Evolutionary conservation across 2,888 invertebrate genomes (phyloP).

Genomic region (Psylliodes chrysocephalus): DNA sequence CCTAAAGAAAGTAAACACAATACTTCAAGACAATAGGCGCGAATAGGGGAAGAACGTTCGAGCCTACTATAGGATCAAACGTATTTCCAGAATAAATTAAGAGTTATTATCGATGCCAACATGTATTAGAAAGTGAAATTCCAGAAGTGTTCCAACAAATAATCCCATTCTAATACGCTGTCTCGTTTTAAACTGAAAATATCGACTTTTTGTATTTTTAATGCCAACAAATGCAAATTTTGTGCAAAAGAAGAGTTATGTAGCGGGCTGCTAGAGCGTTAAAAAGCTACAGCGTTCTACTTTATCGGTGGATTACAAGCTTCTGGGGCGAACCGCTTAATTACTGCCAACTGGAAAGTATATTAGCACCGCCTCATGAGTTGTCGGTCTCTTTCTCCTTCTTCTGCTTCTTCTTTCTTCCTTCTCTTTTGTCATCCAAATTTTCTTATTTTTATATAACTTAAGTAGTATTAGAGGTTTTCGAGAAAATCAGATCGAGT

Average conservation of each 20-base stretch:
- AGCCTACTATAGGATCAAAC: no score
- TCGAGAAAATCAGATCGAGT: no score
- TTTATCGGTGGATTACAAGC: constrained; percentile 40
- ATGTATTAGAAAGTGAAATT: constrained; percentile 9
- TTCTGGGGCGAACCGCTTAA: constrained; percentile 38
- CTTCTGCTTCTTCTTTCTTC: neutral
- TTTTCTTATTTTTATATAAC: constrained; percentile 29
- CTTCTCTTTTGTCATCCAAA: neutral
- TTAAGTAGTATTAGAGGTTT: neutral
- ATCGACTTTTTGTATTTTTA: constrained; percentile 16
- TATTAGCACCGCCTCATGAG: constrained; percentile 26
- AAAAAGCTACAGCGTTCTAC: constrained; percentile 32
- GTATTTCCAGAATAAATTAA: neutral
- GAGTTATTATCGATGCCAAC: constrained; percentile 1
- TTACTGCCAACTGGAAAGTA: constrained; percentile 37
- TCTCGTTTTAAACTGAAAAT: constrained; percentile 1
- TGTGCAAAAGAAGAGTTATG: constrained; percentile 32
- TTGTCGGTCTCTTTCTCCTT: neutral
- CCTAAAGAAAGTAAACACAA: no score
- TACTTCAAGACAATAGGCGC: no score
- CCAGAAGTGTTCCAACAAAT: constrained; percentile 1
- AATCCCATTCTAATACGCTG: constrained; percentile 1
- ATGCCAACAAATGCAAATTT: constrained; percentile 20
- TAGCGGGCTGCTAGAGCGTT: constrained; percentile 28
- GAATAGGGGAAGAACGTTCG: no score